A percentile compares a stretch with the other conserved stretches of the same genome.
phyloP scores from a whole-genome alignment of 2,113 vertebrate genomes.

The Otolemur garnettii region DNA sequence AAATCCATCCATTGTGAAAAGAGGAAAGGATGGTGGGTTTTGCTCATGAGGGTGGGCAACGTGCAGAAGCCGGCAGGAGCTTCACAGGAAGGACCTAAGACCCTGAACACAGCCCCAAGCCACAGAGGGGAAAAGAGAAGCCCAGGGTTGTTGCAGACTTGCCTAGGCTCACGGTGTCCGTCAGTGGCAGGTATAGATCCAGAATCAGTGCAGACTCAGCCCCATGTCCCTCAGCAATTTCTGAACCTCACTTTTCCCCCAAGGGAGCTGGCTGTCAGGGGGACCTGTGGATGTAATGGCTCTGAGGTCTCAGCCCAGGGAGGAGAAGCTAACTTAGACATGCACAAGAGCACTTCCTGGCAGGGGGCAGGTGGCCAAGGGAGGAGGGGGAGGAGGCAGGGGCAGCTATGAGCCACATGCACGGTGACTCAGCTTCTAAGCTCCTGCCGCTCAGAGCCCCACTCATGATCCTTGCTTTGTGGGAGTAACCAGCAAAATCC shows the following conservation, averaged over 20 bases:
- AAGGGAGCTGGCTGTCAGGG: rapidly evolving
- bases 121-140: not conserved
- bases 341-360: rapidly evolving
- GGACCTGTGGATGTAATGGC: rapidly evolving
- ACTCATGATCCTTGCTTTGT: rapidly evolving
- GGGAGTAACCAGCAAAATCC: not conserved
- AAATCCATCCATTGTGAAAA: not conserved
- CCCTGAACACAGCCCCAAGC: rapidly evolving
- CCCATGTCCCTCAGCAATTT: not conserved
- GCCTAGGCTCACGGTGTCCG: rapidly evolving
- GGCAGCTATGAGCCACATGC: rapidly evolving
- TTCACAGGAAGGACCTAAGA: not conserved
- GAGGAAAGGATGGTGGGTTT: not conserved
- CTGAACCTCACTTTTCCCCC: not conserved
- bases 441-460: not conserved
- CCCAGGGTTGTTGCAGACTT: no score
- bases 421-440: rapidly evolving
- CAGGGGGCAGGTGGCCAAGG: rapidly evolving
- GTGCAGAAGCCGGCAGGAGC: not conserved
- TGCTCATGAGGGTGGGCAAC: rapidly evolving
- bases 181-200: not conserved
- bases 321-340: not conserved
- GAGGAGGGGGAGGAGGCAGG: not conserved
- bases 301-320: not conserved
- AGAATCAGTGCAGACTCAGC: not conserved